phyloP scores from a whole-genome alignment of 2,888 invertebrate genomes.

The Strigamia maritima region DNA sequence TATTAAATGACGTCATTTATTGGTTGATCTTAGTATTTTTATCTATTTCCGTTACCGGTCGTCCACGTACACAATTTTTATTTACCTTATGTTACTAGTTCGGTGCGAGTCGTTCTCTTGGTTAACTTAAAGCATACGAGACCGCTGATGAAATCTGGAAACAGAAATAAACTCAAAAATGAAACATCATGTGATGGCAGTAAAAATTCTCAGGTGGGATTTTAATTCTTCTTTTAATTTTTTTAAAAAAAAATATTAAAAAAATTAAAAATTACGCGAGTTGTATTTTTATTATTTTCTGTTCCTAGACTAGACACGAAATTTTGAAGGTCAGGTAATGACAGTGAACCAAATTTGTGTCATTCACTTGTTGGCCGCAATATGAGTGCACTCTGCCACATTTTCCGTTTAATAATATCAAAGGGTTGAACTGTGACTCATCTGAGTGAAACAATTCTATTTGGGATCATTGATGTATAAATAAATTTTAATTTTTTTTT shows the following conservation, averaged over 20 bases:
- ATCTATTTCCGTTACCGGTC: not conserved
- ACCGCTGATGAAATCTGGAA: not conserved
- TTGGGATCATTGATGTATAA: slow-evolving; percentile 12
- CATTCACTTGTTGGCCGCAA: slow-evolving; percentile 8
- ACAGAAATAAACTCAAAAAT: not conserved
- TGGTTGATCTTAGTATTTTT: not conserved
- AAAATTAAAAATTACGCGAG: no score
- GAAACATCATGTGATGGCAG: not conserved
- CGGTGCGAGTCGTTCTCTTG: not conserved
- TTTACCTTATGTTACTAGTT: not conserved
- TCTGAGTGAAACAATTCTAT: not conserved
- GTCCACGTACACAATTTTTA: not conserved
- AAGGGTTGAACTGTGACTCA: slow-evolving; percentile 21
- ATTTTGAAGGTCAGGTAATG: slow-evolving; percentile 25
- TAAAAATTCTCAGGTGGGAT: not conserved
- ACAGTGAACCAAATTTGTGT: slow-evolving; percentile 28
- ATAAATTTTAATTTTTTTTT: not conserved
- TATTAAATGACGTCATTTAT: not conserved
- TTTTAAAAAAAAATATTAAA: no score
- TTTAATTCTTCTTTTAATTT: not conserved
- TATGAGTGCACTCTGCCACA: not conserved
- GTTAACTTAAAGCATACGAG: not conserved
- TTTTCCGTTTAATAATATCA: slow-evolving; percentile 21
- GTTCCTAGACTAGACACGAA: not conserved
- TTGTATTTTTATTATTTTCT: no score